phyloP scores from a whole-genome alignment of 2,888 invertebrate species.

The Parnassius mnemosyne region DNA sequence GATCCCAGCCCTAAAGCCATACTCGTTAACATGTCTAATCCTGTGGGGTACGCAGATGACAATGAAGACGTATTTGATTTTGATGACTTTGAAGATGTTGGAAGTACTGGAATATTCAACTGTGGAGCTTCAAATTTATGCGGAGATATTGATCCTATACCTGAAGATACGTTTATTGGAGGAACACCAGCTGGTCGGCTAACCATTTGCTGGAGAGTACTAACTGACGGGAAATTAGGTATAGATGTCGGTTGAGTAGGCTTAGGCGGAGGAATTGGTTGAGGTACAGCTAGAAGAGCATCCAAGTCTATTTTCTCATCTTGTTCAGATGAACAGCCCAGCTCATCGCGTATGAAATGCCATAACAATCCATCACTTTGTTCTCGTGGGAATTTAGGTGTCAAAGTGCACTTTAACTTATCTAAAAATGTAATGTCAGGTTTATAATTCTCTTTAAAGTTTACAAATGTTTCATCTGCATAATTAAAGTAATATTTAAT shows the following conservation, averaged over 20 bases:
- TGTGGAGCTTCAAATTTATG: conserved; percentile 81
- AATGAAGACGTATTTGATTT: conserved; percentile 78
- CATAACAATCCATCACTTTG: conserved; percentile 88
- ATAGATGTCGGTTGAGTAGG: conserved; percentile 60
- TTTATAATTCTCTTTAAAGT: conserved; percentile 82
- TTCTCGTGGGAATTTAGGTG: conserved; percentile 90
- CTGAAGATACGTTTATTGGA: conserved; percentile 71
- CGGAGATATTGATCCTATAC: conserved; percentile 71
- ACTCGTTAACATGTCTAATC: conserved; percentile 75
- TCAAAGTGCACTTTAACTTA: conserved; percentile 89
- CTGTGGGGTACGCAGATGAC: conserved; percentile 71
- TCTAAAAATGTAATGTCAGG: conserved; percentile 89
- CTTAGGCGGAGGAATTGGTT: conserved; percentile 72
- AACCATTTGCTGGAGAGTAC: conserved; percentile 76
- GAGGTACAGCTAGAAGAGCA: conserved; percentile 80
- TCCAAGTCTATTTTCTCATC: conserved; percentile 84
- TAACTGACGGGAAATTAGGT: conserved; percentile 72
- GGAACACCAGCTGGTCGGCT: conserved; percentile 75
- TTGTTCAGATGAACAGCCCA: conserved; percentile 84
- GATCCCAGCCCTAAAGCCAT: conserved; percentile 75
- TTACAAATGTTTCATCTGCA: conserved; percentile 66
- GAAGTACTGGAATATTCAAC: conserved; percentile 80
- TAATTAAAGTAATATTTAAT: conserved; percentile 89
- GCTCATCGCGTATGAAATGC: conserved; percentile 88
- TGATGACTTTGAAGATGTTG: conserved; percentile 80